Conservation (phyloP, 1,140 invertebrate species). For the Dinothrombium tinctorium region DNA sequence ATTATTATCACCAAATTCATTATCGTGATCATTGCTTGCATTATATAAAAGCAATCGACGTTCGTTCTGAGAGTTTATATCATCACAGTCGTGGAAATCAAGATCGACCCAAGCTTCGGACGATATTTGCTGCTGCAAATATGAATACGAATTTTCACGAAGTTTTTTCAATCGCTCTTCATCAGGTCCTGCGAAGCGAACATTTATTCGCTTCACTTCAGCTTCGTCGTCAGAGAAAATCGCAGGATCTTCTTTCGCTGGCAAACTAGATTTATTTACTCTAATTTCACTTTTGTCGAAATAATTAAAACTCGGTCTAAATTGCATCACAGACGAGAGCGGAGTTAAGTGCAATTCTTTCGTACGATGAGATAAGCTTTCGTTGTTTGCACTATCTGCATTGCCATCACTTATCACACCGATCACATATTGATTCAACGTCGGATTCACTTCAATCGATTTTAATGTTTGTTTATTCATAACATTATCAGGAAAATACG, state of each 20-base stretch:
- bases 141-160: constrained; percentile 45
- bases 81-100: constrained; percentile 29
- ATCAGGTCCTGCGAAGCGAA: constrained; percentile 50
- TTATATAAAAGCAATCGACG: neutral
- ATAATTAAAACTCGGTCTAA: constrained; percentile 51
- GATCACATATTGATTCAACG: constrained; percentile 2
- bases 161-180: constrained; percentile 44
- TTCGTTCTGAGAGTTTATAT: constrained; percentile 23
- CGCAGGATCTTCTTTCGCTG: too few species aligned
- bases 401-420: neutral
- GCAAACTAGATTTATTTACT: constrained; percentile 23
- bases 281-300: constrained; percentile 41
- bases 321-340: constrained; percentile 40
- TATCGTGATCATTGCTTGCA: neutral
- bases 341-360: constrained; percentile 43
- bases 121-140: constrained; percentile 37
- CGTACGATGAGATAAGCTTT: too few species aligned
- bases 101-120: constrained; percentile 53
- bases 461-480: constrained; percentile 4
- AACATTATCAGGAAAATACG: neutral
- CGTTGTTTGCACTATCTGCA: too few species aligned
- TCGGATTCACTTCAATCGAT: neutral
- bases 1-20: constrained; percentile 4
- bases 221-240: too few species aligned
- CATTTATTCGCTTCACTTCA: constrained; percentile 42